A percentile compares a stretch with the other conserved stretches of the same genome.
These are phyloP conservation scores for Rhodophaea formosa DNA, from an alignment of 2,888 invertebrate species.

Conservation along the genomic window DNA sequence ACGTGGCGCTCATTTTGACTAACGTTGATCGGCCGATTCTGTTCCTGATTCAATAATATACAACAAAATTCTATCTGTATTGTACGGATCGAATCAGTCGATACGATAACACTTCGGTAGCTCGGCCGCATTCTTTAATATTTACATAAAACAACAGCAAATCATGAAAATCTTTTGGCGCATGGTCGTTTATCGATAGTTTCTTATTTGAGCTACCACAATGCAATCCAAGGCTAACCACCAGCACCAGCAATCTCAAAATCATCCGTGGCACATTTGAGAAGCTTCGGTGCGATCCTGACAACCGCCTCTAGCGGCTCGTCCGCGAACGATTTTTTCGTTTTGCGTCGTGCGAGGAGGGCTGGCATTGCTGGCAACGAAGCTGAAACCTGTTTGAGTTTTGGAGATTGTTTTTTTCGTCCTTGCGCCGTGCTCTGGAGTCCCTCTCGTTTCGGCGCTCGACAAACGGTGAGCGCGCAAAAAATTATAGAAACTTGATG, in stretches of 20 bases:
- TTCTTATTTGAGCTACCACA: conserved; percentile 38
- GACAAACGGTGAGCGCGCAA: conserved; percentile 52
- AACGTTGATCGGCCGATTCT: conserved; percentile 49
- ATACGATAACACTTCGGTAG: conserved; percentile 51
- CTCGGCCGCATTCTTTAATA: conserved; percentile 31
- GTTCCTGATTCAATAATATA: conserved; percentile 36
- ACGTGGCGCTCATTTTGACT: conserved; percentile 61
- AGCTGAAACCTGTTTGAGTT: conserved; percentile 68
- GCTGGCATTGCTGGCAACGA: conserved; percentile 58
- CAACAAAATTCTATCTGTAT: conserved; percentile 29
- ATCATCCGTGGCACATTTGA: conserved; percentile 55
- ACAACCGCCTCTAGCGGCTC: conserved; percentile 47
- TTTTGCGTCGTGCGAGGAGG: conserved; percentile 69
- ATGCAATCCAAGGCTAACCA: conserved; percentile 36
- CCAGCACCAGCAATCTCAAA: conserved; percentile 52
- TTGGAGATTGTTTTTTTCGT: conserved; percentile 75
- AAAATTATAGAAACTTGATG: conserved; percentile 54
- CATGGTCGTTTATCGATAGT: conserved; percentile 30
- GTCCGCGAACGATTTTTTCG: conserved; percentile 61
- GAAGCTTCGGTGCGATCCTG: conserved; percentile 47
- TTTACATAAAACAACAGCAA: conserved; percentile 1
- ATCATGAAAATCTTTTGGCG: not conserved
- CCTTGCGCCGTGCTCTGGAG: conserved; percentile 50
- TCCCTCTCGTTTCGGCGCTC: conserved; percentile 49
- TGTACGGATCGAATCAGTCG: conserved; percentile 49